phyloP scores from a whole-genome alignment of 2,888 invertebrate species.

The Nomada flava region DNA sequence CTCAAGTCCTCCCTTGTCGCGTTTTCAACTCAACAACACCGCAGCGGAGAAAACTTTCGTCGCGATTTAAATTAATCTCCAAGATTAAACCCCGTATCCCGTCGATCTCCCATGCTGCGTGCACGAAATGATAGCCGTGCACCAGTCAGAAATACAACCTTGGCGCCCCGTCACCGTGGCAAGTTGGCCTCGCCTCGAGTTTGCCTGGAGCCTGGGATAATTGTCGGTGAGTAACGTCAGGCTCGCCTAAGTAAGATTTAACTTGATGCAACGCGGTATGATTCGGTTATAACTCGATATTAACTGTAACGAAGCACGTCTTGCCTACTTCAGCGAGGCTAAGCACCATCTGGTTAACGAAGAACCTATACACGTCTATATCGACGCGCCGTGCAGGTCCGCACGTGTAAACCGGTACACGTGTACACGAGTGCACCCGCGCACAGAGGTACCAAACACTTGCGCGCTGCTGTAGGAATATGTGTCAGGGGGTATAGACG shows the following conservation, averaged over 20 bases:
- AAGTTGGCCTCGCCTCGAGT: constrained; percentile 42
- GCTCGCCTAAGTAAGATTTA: constrained; percentile 69
- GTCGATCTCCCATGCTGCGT: background rate
- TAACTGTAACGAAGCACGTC: constrained; percentile 74
- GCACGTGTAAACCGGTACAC: constrained; percentile 21
- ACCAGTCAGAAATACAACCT: background rate
- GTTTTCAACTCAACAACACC: background rate
- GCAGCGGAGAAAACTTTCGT: constrained; percentile 7
- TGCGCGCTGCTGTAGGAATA: background rate
- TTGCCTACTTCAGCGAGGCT: constrained; percentile 60
- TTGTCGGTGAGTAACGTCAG: constrained; percentile 63
- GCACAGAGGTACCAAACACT: background rate
- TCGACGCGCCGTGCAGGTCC: constrained; percentile 43
- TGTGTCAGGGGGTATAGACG: constrained; percentile 44
- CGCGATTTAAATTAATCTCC: constrained; percentile 28
- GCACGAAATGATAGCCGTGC: constrained; percentile 25
- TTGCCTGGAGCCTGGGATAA: constrained; percentile 52
- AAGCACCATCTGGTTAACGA: constrained; percentile 70
- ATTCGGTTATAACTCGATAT: constrained; percentile 76
- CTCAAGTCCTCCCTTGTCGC: background rate
- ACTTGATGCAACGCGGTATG: constrained; percentile 62
- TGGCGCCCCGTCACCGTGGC: background rate
- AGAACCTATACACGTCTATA: constrained; percentile 59
- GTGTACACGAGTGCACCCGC: background rate
- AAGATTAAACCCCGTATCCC: constrained; percentile 37